Percentiles rank a stretch among this genome's conserved stretches.
Evolutionary conservation across 2,113 vertebrate genomes (phyloP).

Genomic region (Nipponia nippon): DNA sequence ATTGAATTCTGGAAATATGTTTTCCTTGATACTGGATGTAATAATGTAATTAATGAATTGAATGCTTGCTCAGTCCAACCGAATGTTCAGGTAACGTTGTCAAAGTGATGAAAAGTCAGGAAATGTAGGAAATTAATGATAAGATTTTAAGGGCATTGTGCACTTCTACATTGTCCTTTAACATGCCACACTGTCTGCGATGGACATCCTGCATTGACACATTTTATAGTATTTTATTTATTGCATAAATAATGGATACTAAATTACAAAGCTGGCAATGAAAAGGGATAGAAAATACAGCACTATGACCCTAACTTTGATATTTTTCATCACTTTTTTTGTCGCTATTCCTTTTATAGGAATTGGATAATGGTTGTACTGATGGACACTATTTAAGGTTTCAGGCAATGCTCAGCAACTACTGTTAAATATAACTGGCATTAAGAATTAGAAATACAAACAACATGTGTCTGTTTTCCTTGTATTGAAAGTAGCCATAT

Average conservation of each 20-base stretch:
- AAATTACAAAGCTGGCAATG: neutral
- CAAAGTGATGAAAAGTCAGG: neutral
- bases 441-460: neutral
- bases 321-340: neutral
- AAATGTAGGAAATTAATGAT: neutral
- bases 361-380: neutral
- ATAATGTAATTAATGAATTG: neutral
- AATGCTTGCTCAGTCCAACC: neutral
- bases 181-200: neutral
- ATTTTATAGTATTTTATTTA: neutral
- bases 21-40: neutral
- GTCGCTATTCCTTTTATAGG: accelerated
- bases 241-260: neutral
- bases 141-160: neutral
- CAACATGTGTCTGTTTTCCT: neutral
- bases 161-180: neutral
- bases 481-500: neutral
- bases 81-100: neutral
- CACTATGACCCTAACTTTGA: neutral
- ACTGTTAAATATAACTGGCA: neutral
- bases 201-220: neutral
- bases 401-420: neutral
- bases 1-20: neutral
- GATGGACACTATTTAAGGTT: neutral
- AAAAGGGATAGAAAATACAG: neutral